Percentiles rank a stretch among this genome's conserved stretches.
These are phyloP conservation scores for Selenia dentaria DNA, from an alignment of 2,888 invertebrate genomes.

Conservation along the genomic window DNA sequence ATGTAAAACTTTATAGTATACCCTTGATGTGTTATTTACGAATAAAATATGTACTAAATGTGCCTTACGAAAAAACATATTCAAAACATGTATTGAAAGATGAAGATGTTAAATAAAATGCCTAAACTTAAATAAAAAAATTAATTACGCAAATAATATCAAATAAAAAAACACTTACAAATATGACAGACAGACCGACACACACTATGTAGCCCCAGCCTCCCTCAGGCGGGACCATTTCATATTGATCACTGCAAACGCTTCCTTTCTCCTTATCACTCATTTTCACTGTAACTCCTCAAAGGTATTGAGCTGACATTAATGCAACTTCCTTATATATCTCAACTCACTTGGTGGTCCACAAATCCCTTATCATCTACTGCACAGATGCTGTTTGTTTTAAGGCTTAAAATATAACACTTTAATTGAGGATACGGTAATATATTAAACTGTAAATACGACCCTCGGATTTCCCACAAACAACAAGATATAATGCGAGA, in stretches of 20 bases:
- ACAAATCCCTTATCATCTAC: constrained; percentile 60
- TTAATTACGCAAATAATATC: no score
- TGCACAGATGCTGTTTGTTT: constrained; percentile 55
- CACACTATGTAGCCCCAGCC: constrained; percentile 90
- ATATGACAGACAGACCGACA: constrained; percentile 86
- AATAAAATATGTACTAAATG: no score
- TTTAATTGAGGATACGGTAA: constrained; percentile 63
- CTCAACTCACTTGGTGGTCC: constrained; percentile 55
- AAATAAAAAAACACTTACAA: constrained; percentile 87
- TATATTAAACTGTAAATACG: constrained; percentile 53
- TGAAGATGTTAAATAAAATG: no score
- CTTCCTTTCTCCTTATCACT: constrained; percentile 53
- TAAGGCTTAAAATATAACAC: constrained; percentile 59
- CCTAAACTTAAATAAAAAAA: no score
- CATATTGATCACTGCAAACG: constrained; percentile 63
- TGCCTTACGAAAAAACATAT: no score
- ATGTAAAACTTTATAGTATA: no score
- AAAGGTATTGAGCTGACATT: constrained; percentile 27
- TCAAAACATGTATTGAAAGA: no score
- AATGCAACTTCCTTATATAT: constrained; percentile 33
- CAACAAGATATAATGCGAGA: constrained; percentile 46
- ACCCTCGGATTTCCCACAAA: constrained; percentile 71
- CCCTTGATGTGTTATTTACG: no score
- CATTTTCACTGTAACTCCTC: constrained; percentile 45
- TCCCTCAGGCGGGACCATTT: constrained; percentile 86